Evolutionary conservation across 2,888 invertebrate species (phyloP), one percentile per base, ranked within the genome.

Genomic region (Coremacera marginata): DNA sequence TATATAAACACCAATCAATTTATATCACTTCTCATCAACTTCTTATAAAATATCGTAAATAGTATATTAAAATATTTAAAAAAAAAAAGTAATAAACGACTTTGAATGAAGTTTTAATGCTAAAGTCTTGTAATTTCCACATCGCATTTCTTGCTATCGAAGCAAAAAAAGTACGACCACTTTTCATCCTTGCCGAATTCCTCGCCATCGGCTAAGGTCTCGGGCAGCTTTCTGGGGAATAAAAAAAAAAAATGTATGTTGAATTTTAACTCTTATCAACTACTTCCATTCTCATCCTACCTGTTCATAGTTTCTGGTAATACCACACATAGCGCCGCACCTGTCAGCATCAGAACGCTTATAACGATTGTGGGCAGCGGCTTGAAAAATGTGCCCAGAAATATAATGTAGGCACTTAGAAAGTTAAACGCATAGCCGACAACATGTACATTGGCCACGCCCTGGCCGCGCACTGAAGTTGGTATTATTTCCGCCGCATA

Each of bases 401-500:
- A 91, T 52, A 92, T 87, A 63, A 92, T 90, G 83, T 91, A 91
- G 11, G 91, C 90, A 80, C 91, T 91, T 83, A 91, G 88, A 80
- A 92, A 91, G 76, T 91, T 91, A 37, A 91, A 91, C 1, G 90
- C 90, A 82, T 91, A 91, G 2, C 92, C 92, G n/a, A 90, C 90
- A 3, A 92, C 91, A 82, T 92, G 92, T 1, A 92, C 90, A 27
- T 91, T 90, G 3, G 92, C 91, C 7, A 92, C 91, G 14, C 92
- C 92, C 82, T 92, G 91, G 0, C 92, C 93, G 31, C 92, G 86
- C 0, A 93, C 91, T 55, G 91, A 91, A 1, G 92, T 92, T 11
- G 93, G 92, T 65, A 92, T 91, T 31, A 93, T 86, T 84, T 93
- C 92, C 0, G 92, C 91, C 1, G 92, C 92, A 81, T 93, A 93